These are phyloP conservation scores for Lethenteron camtschaticum DNA, from an alignment of 2,113 vertebrate species.

Conservation along the genomic window DNA sequence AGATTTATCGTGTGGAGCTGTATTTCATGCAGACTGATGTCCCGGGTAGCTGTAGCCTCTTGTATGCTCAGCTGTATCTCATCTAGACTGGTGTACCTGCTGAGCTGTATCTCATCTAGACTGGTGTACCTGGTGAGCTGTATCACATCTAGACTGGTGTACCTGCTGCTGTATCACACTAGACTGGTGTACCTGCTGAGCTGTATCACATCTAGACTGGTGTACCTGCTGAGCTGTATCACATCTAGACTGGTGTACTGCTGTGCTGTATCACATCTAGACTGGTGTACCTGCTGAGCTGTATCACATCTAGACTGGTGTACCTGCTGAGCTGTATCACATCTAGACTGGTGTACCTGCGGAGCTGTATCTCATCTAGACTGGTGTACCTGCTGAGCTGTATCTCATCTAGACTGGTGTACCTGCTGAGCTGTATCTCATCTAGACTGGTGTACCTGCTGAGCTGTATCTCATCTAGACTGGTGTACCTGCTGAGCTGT, in stretches of 20 bases:
- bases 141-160: not conserved
- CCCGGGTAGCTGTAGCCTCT: too few relatives aligned
- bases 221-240: not conserved
- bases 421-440: too few relatives aligned
- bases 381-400: not conserved
- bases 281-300: not conserved
- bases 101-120: not conserved
- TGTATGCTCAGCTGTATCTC: too few relatives aligned
- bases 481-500: too few relatives aligned
- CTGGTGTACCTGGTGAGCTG: not conserved
- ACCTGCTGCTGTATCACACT: not conserved
- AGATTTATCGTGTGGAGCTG: too few relatives aligned
- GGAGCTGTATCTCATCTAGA: not conserved
- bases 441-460: too few relatives aligned
- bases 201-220: not conserved
- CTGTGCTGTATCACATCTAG: not conserved
- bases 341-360: not conserved
- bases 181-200: not conserved
- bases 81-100: not conserved
- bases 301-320: not conserved
- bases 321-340: not conserved
- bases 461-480: too few relatives aligned
- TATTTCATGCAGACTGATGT: too few relatives aligned
- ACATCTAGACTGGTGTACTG: not conserved
- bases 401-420: not conserved